Conservation (phyloP, 2,797 vertebrate species). For the Steatocranus sp. region DNA sequence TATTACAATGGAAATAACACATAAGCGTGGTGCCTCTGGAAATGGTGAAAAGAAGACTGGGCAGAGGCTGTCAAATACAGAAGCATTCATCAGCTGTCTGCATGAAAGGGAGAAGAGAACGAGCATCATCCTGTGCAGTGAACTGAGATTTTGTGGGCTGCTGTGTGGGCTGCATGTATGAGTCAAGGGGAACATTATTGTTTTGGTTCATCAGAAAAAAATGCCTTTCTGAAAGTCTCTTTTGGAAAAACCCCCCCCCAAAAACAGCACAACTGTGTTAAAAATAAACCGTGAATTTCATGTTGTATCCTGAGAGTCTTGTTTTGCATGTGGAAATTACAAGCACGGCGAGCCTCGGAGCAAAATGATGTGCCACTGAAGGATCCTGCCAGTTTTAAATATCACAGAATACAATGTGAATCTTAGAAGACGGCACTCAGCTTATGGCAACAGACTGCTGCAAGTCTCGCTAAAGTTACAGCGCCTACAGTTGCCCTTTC, state of each 20-base stretch:
- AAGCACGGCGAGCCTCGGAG: not conserved
- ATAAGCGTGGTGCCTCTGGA: not conserved
- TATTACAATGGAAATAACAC: conserved; percentile 9
- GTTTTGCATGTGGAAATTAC: conserved; percentile 5
- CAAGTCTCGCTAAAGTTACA: not conserved
- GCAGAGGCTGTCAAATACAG: conserved; percentile 10
- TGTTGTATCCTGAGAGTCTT: not conserved
- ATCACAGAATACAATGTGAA: not conserved
- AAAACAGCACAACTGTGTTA: not conserved
- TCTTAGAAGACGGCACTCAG: not conserved
- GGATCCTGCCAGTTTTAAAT: not conserved
- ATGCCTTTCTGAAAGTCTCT: not conserved
- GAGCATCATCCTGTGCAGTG: not conserved
- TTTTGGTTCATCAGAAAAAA: conserved; percentile 3
- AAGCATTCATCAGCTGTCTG: conserved; percentile 24
- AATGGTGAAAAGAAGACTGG: not conserved
- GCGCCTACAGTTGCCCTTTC: not conserved
- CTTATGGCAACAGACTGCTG: not conserved
- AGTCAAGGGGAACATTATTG: not conserved
- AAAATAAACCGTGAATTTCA: not conserved
- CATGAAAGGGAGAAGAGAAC: not conserved
- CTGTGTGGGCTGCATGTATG: conserved; percentile 6
- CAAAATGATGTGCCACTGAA: not conserved
- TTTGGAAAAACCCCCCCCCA: accelerated
- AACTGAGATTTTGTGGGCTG: conserved; percentile 1